phyloP scores from a whole-genome alignment of 2,888 invertebrate species.

The Drosophila siamana region DNA sequence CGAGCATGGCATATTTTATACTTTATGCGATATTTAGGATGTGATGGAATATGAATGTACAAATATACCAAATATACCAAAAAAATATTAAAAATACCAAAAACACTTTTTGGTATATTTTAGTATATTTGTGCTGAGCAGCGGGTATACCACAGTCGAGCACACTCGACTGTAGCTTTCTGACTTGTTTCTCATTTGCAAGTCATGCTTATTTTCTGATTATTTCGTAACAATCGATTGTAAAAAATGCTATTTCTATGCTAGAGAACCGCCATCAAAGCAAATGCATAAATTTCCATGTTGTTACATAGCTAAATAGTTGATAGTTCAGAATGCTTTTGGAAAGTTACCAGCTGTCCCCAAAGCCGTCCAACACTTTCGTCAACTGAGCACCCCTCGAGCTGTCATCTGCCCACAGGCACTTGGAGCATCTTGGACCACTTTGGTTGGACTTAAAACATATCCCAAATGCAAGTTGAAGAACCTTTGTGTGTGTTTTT shows the following conservation, averaged over 20 bases:
- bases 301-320: background rate
- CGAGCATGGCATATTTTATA: too few relatives aligned
- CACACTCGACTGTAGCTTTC: too few relatives aligned
- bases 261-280: background rate
- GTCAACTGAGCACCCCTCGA: background rate
- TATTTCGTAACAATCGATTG: background rate
- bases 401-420: background rate
- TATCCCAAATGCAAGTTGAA: constrained; percentile 1
- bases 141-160: too few relatives aligned
- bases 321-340: background rate
- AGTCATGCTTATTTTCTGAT: constrained; percentile 2
- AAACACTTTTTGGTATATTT: too few relatives aligned
- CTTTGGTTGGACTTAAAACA: too few relatives aligned
- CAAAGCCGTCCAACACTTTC: background rate
- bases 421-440: background rate
- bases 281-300: background rate
- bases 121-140: too few relatives aligned
- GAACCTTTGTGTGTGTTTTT: constrained; percentile 1
- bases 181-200: background rate
- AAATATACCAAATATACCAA: too few relatives aligned
- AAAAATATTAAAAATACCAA: too few relatives aligned
- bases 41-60: too few relatives aligned
- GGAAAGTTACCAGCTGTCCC: background rate
- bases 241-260: background rate
- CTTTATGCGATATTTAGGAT: too few relatives aligned